Evolutionary conservation across 2,113 vertebrate genomes (phyloP).

Genomic region (Mormyrus iriodes): DNA sequence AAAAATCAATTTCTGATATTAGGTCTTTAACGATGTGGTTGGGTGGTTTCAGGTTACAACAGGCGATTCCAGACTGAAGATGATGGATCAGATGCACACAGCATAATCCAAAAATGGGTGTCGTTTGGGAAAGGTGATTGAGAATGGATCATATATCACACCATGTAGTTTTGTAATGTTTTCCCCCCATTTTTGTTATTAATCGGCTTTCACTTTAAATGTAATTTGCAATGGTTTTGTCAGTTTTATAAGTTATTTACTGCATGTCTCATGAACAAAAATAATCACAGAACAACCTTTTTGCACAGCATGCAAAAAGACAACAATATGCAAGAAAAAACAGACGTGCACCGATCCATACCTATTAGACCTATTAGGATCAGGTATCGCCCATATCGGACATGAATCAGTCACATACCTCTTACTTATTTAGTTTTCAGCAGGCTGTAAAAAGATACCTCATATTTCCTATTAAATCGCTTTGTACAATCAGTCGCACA

Average conservation of each 20-base stretch:
- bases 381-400: too few species aligned
- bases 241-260: neutral
- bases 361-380: too few species aligned
- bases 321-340: neutral
- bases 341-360: too few species aligned
- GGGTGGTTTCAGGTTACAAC: neutral
- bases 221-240: neutral
- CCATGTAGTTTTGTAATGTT: neutral
- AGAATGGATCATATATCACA: neutral
- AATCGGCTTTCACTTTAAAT: neutral
- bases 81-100: neutral
- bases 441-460: too few species aligned
- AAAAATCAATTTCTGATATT: neutral
- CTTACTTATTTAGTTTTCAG: too few species aligned
- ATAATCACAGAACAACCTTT: neutral
- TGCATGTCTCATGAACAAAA: neutral
- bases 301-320: neutral
- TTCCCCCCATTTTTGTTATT: neutral
- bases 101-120: neutral
- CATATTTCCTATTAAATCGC: too few species aligned
- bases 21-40: neutral
- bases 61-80: neutral
- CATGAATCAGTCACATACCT: too few species aligned
- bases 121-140: neutral
- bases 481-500: too few species aligned